Percentiles rank a stretch among this genome's conserved stretches.
Evolutionary conservation across 1,140 invertebrate genomes (phyloP).

Genomic region (Lerema accius): DNA sequence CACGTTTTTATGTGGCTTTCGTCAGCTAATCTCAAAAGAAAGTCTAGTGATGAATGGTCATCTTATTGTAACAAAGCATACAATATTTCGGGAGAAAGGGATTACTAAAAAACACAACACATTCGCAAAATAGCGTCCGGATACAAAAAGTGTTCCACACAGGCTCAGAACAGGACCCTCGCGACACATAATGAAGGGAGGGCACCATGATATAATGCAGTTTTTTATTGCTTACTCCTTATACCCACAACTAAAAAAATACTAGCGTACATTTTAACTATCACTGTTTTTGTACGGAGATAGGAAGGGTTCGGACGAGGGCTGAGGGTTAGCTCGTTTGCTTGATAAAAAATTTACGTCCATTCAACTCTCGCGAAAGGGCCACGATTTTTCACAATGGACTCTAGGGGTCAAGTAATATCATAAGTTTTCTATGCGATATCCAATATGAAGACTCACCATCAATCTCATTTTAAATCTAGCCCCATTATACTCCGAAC

Average conservation of each 20-base stretch:
- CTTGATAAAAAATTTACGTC: conserved; percentile 77
- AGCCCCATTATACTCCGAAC: conserved; percentile 15
- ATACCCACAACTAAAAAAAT: conserved; percentile 78
- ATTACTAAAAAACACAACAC: conserved; percentile 14
- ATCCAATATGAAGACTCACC: conserved; percentile 10
- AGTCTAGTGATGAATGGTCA: background rate
- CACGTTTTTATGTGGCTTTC: background rate
- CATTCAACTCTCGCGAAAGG: conserved; percentile 59
- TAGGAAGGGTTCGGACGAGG: conserved; percentile 72
- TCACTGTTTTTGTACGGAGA: conserved; percentile 66
- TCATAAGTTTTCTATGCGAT: conserved; percentile 20
- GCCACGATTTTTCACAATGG: conserved; percentile 20
- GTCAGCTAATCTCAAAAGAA: background rate
- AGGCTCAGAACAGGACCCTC: conserved; percentile 55
- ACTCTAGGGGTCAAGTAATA: conserved; percentile 46
- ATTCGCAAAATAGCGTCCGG: conserved; percentile 33
- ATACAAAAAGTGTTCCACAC: conserved; percentile 54
- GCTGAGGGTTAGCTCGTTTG: conserved; percentile 62
- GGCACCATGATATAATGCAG: conserved; percentile 79
- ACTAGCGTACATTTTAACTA: conserved; percentile 78
- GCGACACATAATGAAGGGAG: conserved; percentile 74
- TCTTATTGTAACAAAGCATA: conserved; percentile 8
- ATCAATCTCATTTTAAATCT: conserved; percentile 16
- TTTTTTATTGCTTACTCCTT: conserved; percentile 80
- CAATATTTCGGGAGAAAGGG: conserved; percentile 12